Percentiles rank a stretch among this genome's conserved stretches.
Evolutionary conservation across 2,888 invertebrate species (phyloP).

Genomic region (Macroteleia sp.): DNA sequence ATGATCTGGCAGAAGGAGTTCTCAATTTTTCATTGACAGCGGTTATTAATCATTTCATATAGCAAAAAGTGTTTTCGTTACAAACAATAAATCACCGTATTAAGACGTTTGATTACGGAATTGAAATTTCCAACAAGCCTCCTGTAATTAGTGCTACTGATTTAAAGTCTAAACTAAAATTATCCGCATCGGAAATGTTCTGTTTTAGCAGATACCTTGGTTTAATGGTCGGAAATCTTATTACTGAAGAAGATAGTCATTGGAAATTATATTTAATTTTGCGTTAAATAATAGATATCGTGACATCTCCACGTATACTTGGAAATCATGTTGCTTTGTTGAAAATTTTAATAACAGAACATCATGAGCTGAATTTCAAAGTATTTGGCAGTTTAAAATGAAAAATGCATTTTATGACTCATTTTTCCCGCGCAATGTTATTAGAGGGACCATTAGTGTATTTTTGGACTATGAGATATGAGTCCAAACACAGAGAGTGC

Average conservation of each 20-base stretch:
- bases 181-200: background rate
- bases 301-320: background rate
- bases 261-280: slow-evolving; percentile 10
- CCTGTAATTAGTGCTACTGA: background rate
- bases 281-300: background rate
- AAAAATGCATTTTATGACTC: slow-evolving; percentile 33
- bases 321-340: background rate
- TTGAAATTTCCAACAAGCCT: slow-evolving; percentile 13
- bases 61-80: background rate
- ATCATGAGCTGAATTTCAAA: background rate
- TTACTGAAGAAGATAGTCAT: background rate
- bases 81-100: slow-evolving; percentile 1
- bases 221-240: slow-evolving; percentile 6
- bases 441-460: slow-evolving; percentile 27
- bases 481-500: slow-evolving; percentile 23
- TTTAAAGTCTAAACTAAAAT: slow-evolving; percentile 13
- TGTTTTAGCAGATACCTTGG: slow-evolving; percentile 6
- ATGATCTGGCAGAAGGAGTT: slow-evolving; percentile 15
- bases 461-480: slow-evolving; percentile 28
- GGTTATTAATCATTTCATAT: slow-evolving; percentile 5
- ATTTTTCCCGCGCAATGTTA: slow-evolving; percentile 16
- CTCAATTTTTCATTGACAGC: background rate
- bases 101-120: background rate
- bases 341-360: background rate
- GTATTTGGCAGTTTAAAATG: slow-evolving; percentile 27